These are phyloP conservation scores for Polyommatus icarus DNA, from an alignment of 2,888 invertebrate species.

Conservation along the genomic window DNA sequence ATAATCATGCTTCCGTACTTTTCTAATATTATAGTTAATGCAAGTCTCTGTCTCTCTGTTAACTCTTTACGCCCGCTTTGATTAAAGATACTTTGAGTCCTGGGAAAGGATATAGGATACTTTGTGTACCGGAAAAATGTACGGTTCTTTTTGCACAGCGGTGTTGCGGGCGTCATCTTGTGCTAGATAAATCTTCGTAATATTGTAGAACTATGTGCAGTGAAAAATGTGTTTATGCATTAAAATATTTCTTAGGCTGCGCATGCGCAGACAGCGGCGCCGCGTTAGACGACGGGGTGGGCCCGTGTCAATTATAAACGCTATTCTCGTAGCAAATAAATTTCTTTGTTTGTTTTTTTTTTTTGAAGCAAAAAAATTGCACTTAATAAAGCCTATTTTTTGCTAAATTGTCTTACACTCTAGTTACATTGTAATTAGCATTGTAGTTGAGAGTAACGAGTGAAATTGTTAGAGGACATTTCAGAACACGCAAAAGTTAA, in stretches of 20 bases:
- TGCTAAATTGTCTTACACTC: not conserved
- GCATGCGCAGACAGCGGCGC: constrained; percentile 6
- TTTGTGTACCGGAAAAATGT: too few relatives aligned
- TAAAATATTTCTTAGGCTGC: constrained; percentile 12
- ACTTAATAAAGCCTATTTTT: not conserved
- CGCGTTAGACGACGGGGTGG: constrained; percentile 16
- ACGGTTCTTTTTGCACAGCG: too few relatives aligned
- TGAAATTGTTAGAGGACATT: not conserved
- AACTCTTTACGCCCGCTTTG: too few relatives aligned
- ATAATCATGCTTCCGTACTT: too few relatives aligned
- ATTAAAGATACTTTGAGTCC: too few relatives aligned
- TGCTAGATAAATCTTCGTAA: not conserved
- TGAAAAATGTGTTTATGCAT: constrained; percentile 20
- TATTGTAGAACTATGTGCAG: not conserved
- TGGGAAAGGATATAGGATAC: too few relatives aligned
- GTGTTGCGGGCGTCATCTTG: too few relatives aligned
- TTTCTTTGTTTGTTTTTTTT: not conserved
- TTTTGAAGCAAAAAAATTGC: not conserved
- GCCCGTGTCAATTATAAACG: not conserved
- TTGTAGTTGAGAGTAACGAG: not conserved
- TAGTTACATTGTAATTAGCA: not conserved
- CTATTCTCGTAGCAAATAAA: not conserved
- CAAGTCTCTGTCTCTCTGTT: too few relatives aligned
- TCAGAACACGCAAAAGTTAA: too few relatives aligned
- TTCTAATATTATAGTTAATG: too few relatives aligned